Conservation (phyloP, 2,113 vertebrate genomes). For the Cephalophus harveyi region DNA sequence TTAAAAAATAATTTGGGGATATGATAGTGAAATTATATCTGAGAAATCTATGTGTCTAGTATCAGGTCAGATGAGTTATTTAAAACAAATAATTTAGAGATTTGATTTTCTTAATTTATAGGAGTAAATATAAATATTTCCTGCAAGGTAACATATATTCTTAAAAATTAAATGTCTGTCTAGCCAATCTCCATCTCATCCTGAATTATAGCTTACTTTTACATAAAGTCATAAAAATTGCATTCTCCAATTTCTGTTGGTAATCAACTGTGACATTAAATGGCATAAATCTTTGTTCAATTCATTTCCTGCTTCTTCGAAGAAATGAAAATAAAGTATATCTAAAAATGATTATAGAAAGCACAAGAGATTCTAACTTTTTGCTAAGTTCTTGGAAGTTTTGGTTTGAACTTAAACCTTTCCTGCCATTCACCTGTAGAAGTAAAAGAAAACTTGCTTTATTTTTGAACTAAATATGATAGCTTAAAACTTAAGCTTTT, state of each 20-base stretch:
- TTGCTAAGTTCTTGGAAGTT: slow-evolving; percentile 48
- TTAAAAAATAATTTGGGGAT: neutral
- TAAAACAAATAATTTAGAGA: slow-evolving; percentile 71
- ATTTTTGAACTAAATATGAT: neutral
- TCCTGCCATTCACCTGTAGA: neutral
- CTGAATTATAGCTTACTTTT: slow-evolving; percentile 80
- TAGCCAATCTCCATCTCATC: slow-evolving; percentile 63
- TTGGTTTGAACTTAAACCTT: slow-evolving; percentile 4
- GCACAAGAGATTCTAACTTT: slow-evolving; percentile 11
- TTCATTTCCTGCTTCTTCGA: slow-evolving; percentile 74
- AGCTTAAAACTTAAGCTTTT: neutral
- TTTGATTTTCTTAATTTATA: slow-evolving; percentile 59
- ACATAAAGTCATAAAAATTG: slow-evolving; percentile 82
- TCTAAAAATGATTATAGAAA: slow-evolving; percentile 68
- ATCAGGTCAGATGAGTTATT: slow-evolving; percentile 55
- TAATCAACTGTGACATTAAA: slow-evolving; percentile 81
- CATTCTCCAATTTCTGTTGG: slow-evolving; percentile 78
- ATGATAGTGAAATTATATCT: slow-evolving; percentile 48
- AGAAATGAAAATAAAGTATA: slow-evolving; percentile 74
- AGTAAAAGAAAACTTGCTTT: slow-evolving; percentile 28
- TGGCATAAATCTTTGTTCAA: slow-evolving; percentile 79
- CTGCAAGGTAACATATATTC: slow-evolving; percentile 52
- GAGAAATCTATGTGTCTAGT: slow-evolving; percentile 40
- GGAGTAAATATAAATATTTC: slow-evolving; percentile 61
- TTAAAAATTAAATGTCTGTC: slow-evolving; percentile 80